phyloP scores from a whole-genome alignment of 2,113 vertebrate species.

The Dasypus novemcinctus region DNA sequence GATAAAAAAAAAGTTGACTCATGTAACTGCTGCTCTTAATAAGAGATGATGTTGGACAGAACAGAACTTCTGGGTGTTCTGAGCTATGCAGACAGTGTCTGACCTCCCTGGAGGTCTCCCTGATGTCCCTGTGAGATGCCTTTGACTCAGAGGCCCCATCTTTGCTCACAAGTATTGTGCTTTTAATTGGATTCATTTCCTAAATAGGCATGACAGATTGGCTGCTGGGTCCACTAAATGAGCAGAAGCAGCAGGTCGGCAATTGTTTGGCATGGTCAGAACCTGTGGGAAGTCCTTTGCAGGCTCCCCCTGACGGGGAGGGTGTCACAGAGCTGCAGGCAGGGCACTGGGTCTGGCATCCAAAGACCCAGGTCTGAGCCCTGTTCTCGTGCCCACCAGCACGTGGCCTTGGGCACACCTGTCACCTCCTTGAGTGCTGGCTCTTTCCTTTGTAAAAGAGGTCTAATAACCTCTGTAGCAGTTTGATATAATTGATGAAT shows the following conservation, averaged over 20 bases:
- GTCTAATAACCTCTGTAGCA: too few species aligned
- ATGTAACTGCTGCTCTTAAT: too few species aligned
- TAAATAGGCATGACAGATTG: constrained; percentile 3
- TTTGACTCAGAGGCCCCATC: background rate
- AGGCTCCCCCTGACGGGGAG: fast-evolving
- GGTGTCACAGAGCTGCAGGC: too few species aligned
- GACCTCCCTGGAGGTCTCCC: background rate
- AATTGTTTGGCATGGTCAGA: background rate
- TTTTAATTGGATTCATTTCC: constrained; percentile 19
- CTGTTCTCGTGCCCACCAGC: background rate
- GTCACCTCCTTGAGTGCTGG: background rate
- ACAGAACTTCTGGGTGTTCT: background rate
- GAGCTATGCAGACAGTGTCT: fast-evolving
- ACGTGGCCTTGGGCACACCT: background rate
- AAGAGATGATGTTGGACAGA: background rate
- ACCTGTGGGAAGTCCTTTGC: background rate
- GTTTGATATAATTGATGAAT: too few species aligned
- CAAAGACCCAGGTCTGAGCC: background rate
- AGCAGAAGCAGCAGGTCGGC: background rate
- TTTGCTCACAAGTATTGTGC: background rate
- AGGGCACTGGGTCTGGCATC: background rate
- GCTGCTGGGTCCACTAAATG: background rate
- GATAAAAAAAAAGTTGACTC: background rate
- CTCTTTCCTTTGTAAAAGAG: background rate
- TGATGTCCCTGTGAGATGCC: background rate